These are phyloP conservation scores for Notothenia coriiceps DNA, from an alignment of 2,113 vertebrate genomes.

Conservation along the genomic window DNA sequence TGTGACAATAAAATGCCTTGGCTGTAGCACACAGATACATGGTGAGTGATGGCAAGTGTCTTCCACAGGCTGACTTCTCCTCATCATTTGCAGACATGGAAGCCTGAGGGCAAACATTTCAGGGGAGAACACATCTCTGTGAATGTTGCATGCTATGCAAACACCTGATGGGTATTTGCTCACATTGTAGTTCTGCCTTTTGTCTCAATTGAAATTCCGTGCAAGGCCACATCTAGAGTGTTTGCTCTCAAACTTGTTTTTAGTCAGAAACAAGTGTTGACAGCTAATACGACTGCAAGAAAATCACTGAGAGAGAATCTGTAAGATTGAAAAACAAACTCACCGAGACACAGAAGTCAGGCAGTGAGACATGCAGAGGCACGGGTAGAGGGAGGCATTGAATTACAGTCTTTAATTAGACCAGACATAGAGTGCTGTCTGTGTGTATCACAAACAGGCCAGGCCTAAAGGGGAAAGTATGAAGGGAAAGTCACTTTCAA, in stretches of 20 bases:
- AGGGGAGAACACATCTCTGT: neutral
- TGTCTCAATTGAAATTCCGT: constrained; percentile 5
- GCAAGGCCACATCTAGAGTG: neutral
- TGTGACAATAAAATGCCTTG: neutral
- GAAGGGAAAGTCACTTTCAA: constrained; percentile 81
- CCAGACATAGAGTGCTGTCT: constrained; percentile 54
- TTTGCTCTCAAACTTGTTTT: neutral
- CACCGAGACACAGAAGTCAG: constrained; percentile 23
- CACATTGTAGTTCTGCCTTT: neutral
- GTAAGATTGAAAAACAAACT: constrained; percentile 40
- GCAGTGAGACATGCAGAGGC: constrained; percentile 41
- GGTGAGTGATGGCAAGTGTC: neutral
- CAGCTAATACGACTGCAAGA: neutral
- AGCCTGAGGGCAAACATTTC: neutral
- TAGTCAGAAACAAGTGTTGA: neutral
- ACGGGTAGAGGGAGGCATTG: constrained; percentile 39
- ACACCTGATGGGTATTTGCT: constrained; percentile 43
- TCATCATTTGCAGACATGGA: neutral
- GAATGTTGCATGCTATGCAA: constrained; percentile 10
- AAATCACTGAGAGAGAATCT: neutral
- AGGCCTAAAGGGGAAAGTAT: constrained; percentile 59
- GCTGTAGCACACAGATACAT: neutral
- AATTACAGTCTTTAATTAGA: constrained; percentile 73
- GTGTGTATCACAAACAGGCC: constrained; percentile 49
- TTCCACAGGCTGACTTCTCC: neutral